Evolutionary conservation across 2,113 vertebrate genomes (phyloP).

Genomic region (Himantopus leucocephalus): DNA sequence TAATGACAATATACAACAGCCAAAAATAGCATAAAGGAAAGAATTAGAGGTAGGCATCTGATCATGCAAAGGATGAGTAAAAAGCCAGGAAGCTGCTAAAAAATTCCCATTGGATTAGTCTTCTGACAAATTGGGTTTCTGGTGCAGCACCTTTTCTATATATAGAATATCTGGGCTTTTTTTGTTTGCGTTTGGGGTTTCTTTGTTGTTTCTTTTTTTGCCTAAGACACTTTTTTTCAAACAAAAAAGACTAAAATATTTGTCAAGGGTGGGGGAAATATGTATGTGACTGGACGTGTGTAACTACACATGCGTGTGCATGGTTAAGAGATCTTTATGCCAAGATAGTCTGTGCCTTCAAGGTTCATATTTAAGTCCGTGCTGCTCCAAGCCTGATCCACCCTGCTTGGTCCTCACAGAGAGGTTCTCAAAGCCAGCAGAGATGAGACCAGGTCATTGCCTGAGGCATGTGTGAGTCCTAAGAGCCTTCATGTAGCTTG

Average conservation of each 20-base stretch:
- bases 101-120: background rate
- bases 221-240: background rate
- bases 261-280: background rate
- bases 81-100: background rate
- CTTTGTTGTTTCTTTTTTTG: background rate
- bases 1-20: background rate
- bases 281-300: rapidly evolving
- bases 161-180: background rate
- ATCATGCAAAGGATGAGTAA: background rate
- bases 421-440: background rate
- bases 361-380: background rate
- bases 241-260: background rate
- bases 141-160: background rate
- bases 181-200: rapidly evolving
- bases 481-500: background rate
- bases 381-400: background rate
- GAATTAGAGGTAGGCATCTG: background rate
- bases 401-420: background rate
- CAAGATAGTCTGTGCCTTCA: background rate
- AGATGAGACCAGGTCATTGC: background rate
- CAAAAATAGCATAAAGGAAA: background rate
- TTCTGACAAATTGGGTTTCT: background rate
- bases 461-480: background rate
- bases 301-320: background rate
- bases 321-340: background rate